Percentiles rank a stretch among this genome's conserved stretches.
Conservation (phyloP, 2,888 invertebrate species). For the Bruchidius siliquastri region DNA sequence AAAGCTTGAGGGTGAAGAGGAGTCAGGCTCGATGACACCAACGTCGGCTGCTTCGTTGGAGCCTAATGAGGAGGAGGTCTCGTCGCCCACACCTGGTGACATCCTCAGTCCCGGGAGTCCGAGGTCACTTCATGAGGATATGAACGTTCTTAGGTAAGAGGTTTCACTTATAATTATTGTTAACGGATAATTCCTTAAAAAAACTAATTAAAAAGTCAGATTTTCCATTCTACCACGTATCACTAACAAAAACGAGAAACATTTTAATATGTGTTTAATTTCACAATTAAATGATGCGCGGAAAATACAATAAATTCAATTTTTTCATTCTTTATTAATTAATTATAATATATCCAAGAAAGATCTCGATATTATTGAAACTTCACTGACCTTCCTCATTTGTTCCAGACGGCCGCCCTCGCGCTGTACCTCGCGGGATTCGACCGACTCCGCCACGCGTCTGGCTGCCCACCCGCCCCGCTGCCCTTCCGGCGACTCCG, state of each 20-base stretch:
- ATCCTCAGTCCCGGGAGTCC: slow-evolving; percentile 41
- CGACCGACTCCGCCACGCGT: slow-evolving; percentile 54
- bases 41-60: slow-evolving; percentile 44
- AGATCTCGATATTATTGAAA: background rate
- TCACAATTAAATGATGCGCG: too few relatives aligned
- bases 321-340: too few relatives aligned
- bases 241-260: too few relatives aligned
- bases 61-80: slow-evolving; percentile 41
- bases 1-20: slow-evolving; percentile 47
- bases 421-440: slow-evolving; percentile 78
- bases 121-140: slow-evolving; percentile 38
- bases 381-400: slow-evolving; percentile 26
- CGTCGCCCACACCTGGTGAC: slow-evolving; percentile 42
- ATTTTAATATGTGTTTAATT: too few relatives aligned
- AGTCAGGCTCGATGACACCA: slow-evolving; percentile 47
- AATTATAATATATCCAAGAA: too few relatives aligned
- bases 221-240: too few relatives aligned
- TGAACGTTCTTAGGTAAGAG: slow-evolving; percentile 16
- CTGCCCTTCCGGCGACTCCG: slow-evolving; percentile 74
- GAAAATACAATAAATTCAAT: too few relatives aligned
- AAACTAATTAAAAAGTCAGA: too few relatives aligned
- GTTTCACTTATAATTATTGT: too few relatives aligned
- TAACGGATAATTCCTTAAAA: too few relatives aligned
- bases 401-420: slow-evolving; percentile 74
- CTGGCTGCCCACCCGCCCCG: slow-evolving; percentile 46